Evolutionary conservation across 2,113 vertebrate species (phyloP).

Genomic region (Pelecanus crispus): DNA sequence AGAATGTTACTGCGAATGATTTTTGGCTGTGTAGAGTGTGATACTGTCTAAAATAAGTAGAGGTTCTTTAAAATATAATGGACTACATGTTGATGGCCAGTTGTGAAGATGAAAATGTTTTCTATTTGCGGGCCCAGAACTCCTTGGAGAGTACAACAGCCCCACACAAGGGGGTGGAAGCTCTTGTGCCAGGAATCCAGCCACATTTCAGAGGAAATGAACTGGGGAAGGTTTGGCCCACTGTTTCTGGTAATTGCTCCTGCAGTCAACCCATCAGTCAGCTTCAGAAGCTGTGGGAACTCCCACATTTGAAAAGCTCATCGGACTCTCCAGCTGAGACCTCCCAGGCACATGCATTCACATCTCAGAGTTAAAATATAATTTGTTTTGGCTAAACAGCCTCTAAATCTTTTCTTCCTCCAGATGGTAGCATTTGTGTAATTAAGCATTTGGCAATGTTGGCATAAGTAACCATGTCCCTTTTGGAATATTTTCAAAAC

Average conservation of each 20-base stretch:
- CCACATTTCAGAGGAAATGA: background rate
- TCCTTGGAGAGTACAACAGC: background rate
- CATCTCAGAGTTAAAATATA: slow-evolving; percentile 6
- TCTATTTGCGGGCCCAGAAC: background rate
- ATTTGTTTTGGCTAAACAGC: slow-evolving; percentile 30
- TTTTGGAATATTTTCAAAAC: slow-evolving; percentile 44
- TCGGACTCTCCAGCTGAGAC: background rate
- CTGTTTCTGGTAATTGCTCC: background rate
- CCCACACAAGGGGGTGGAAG: fast-evolving
- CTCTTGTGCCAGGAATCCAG: background rate
- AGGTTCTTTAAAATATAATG: background rate
- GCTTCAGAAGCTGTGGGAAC: background rate
- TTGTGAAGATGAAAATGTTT: background rate
- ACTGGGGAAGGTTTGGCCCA: background rate
- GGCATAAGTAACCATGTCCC: slow-evolving; percentile 3
- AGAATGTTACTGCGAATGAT: background rate
- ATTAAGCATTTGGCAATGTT: slow-evolving; percentile 35
- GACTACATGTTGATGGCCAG: fast-evolving
- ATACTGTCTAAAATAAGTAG: background rate
- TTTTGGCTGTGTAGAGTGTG: background rate
- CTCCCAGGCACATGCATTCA: background rate
- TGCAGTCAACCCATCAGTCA: background rate
- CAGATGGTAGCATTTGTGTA: slow-evolving; percentile 52
- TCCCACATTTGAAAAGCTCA: background rate
- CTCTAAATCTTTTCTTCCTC: slow-evolving; percentile 22